Evolutionary conservation across 2,888 invertebrate species (phyloP).

Genomic region (Andrena minutula): DNA sequence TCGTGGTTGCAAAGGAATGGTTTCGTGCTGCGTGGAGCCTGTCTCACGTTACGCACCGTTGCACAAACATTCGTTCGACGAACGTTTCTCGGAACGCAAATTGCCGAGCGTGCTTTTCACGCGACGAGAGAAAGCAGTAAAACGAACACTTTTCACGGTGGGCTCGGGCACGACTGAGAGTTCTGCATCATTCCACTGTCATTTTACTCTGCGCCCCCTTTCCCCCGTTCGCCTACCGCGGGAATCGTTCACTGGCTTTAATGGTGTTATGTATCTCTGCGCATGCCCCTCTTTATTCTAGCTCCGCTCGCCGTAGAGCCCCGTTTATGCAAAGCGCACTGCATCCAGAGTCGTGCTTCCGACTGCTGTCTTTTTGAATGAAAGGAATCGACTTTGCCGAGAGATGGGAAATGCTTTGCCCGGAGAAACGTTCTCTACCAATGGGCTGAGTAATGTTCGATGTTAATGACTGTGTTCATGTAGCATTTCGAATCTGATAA

Average conservation of each 20-base stretch:
- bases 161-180: conserved; percentile 44
- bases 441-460: too few relatives aligned
- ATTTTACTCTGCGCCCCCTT: conserved; percentile 25
- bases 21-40: not conserved
- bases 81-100: not conserved
- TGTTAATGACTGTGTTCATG: too few relatives aligned
- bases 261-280: conserved; percentile 46
- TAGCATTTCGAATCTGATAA: not conserved
- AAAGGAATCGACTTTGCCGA: not conserved
- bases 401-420: not conserved
- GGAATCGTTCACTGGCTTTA: conserved; percentile 31
- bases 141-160: not conserved
- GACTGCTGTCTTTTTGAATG: not conserved
- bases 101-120: conserved; percentile 1
- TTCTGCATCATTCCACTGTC: conserved; percentile 28
- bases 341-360: not conserved
- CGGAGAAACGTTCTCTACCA: too few relatives aligned
- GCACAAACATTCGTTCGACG: conserved; percentile 5
- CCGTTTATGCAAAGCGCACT: conserved; percentile 20
- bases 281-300: conserved; percentile 53
- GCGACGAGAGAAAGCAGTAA: not conserved
- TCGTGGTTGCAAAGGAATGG: not conserved
- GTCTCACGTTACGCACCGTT: conserved; percentile 31
- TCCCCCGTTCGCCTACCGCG: conserved; percentile 2
- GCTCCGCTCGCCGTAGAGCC: conserved; percentile 22